Percentiles rank a stretch among this genome's conserved stretches.
Evolutionary conservation across 92 coral and sea anemone genomes (phyloP).

Genomic region (Epizoanthus rinbou): DNA sequence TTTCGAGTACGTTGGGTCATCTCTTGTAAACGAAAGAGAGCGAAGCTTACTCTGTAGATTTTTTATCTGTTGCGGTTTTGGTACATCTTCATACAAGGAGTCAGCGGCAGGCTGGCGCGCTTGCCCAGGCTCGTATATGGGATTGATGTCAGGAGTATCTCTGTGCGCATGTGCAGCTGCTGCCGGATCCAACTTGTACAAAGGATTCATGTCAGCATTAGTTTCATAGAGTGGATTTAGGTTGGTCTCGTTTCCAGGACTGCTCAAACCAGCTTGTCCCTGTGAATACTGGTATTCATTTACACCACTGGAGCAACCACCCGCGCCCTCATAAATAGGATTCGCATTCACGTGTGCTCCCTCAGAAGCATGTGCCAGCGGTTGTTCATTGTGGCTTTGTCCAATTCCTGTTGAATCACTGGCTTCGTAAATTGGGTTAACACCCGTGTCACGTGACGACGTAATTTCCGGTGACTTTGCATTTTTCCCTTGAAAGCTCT

Average conservation of each 20-base stretch:
- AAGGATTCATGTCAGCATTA: conserved; percentile 1
- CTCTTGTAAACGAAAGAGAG: conserved; percentile 14
- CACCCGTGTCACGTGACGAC: too few relatives aligned
- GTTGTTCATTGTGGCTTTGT: too few relatives aligned
- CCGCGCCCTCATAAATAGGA: conserved; percentile 6
- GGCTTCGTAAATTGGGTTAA: too few relatives aligned
- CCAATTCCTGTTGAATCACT: too few relatives aligned
- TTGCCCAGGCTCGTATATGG: neutral
- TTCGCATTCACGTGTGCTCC: neutral
- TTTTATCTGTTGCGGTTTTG: neutral
- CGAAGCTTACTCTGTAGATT: conserved; percentile 13
- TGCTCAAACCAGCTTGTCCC: neutral
- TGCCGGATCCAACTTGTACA: conserved; percentile 1
- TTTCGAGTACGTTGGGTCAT: conserved; percentile 1
- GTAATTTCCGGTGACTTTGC: too few relatives aligned
- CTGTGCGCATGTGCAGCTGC: neutral
- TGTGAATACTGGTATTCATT: neutral
- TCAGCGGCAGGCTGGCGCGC: neutral
- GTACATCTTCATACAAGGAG: neutral
- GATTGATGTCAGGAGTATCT: neutral
- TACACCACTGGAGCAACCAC: neutral
- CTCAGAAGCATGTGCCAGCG: neutral
- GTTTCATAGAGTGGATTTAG: neutral
- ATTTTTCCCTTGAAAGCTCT: too few relatives aligned
- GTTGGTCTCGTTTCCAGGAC: conserved; percentile 10